Base-by-base conservation (phyloP, 2,888 invertebrate genomes). In the Aleiodes testaceus region DNA sequence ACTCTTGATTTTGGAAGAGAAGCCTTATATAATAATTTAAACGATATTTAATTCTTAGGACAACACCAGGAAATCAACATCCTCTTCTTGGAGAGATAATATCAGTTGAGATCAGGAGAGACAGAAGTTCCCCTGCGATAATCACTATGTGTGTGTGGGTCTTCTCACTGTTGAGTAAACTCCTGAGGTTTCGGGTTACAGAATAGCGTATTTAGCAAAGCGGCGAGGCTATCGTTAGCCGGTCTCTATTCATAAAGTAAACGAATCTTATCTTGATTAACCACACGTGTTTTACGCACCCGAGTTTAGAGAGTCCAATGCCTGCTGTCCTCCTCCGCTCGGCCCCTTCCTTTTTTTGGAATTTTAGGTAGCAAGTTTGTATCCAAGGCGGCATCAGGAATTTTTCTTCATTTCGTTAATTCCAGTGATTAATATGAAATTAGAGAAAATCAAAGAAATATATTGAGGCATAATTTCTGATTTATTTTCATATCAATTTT, bases 181-280 rank as follows among this genome's bases (percentile, higher is more conserved):
- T 59, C 49, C 22, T 22, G 30, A 16, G 64, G 64, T 69, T 69
- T 69, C 63, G 50, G 69, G 52, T 69, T 69, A 64, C 64, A 42
- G 64, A 69, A 64, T 69, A 64, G 50, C 50, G 64, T 69, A 64
- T 69, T 63, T 53, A 64, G 64, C 64, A 63, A 53, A 52, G 36
- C 36, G 47, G 50, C 44, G 52, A 69, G 52, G 42, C 49, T 36
- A 61, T 64, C 63, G 63, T 64, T 69, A 64, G 36, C 22, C 30
- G 30, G 55, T 26, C 64, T 69, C 69, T 69, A 69, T 64, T 64
- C 69, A 69, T 69, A 69, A 69, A 69, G 36, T 64, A 69, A 64
- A 69, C 52, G 63, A 53, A 52, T 69, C 44, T 69, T 69, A 69
- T 69, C 69, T 69, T 69, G 69, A 69, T 69, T 36, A 59, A 42